A percentile compares a stretch with the other conserved stretches of the same genome.
These are phyloP conservation scores for Oreotrochilus melanogaster DNA, from an alignment of 2,113 vertebrate genomes.

Conservation along the genomic window DNA sequence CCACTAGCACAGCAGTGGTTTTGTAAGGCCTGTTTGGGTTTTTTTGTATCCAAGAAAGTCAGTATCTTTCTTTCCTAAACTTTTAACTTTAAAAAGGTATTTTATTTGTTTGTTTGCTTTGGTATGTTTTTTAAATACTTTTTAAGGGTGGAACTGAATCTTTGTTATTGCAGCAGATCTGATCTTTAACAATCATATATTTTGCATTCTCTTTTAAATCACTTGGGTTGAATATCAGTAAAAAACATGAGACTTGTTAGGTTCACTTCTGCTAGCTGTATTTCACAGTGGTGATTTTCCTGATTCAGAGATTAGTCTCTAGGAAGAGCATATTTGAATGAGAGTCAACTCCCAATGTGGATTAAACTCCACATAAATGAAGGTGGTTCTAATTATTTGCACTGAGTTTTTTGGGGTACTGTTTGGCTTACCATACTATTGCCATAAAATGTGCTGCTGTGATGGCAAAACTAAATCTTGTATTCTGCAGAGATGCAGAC, in stretches of 20 bases:
- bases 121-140: not conserved
- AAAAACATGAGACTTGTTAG: constrained; percentile 61
- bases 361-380: constrained; percentile 50
- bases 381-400: constrained; percentile 68
- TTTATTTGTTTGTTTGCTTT: not conserved
- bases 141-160: not conserved
- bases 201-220: constrained; percentile 47
- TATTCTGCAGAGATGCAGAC: not conserved
- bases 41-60: not conserved
- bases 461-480: not conserved
- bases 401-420: constrained; percentile 4
- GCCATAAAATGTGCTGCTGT: not conserved
- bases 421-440: constrained; percentile 41
- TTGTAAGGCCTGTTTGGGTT: not conserved
- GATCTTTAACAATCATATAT: not conserved
- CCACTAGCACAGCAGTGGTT: not conserved
- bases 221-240: constrained; percentile 19
- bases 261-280: not conserved
- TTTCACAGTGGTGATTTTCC: constrained; percentile 59
- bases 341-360: constrained; percentile 38
- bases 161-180: not conserved
- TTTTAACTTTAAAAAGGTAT: not conserved
- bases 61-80: not conserved
- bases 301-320: constrained; percentile 68
- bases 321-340: constrained; percentile 53